Evolutionary conservation across 1,140 invertebrate species (phyloP), one percentile per base, ranked within the genome.

Genomic region (Trinorchestia longiramus): DNA sequence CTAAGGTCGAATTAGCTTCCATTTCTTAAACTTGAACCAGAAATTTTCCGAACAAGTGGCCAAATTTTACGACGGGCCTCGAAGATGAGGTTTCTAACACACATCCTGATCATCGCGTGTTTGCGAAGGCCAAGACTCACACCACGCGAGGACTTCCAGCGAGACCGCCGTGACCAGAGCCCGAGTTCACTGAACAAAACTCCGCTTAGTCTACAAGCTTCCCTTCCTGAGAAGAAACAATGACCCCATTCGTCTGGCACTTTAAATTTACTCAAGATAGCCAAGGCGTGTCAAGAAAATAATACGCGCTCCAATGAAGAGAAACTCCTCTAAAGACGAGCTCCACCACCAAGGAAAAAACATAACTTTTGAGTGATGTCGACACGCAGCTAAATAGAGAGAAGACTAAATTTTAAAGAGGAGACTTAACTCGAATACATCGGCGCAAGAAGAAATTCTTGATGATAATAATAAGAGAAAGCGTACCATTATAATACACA

Each of bases 251-350:
- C 62, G 62, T 28, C 62, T 28, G 62, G 62, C 62, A 77, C 62
- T 77, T 77, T 77, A 77, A 77, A 77, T 77, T 77, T 77, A 77
- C 62, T 77, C 62, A 77, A 77, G 62, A 77, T 77, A 77, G 62
- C 62, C 62, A 77, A 77, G 62, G 62, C 62, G 62, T 77, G 62
- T 77, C 62, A 77, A 77, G 62, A 77, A 77, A 77, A 77, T 77
- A 77, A 77, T 77, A 77, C 62, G 62, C 28, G 62, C 62, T 77
- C 62, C 62, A 77, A 77, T 77, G 62, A 77, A 77, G 62, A 77
- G 62, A 77, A 77, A 77, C 62, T 77, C 62, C 62, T 77, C 62
- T 77, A 3, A 1, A 77, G 62, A 77, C 62, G 28, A 77, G 62
- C 62, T 77, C 36, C 62, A 28, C 62, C 1, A 77, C 62, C 15